Conservation (phyloP, 2,797 vertebrate genomes). For the Gambelia wislizenii region DNA sequence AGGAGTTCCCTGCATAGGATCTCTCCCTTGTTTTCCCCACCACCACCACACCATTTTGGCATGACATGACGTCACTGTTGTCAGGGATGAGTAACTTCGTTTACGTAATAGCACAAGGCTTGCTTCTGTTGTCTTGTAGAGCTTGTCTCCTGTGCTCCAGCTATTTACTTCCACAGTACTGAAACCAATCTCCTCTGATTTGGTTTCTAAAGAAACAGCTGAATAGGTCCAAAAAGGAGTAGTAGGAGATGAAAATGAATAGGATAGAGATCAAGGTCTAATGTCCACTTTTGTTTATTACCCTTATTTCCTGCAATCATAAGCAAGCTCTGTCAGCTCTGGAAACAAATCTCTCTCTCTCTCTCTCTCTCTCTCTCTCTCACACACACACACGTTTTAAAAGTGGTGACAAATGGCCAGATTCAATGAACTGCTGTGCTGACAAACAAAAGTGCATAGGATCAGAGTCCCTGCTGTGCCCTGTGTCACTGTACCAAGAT, state of each 20-base stretch:
- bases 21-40: background rate
- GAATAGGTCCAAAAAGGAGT: background rate
- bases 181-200: background rate
- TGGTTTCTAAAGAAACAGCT: conserved; percentile 1
- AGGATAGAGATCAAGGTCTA: background rate
- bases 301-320: background rate
- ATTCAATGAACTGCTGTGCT: conserved; percentile 5
- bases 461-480: background rate
- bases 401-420: background rate
- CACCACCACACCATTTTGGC: conserved; percentile 5
- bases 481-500: background rate
- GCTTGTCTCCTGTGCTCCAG: conserved; percentile 48
- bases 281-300: background rate
- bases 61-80: conserved; percentile 71
- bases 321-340: background rate
- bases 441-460: conserved; percentile 9
- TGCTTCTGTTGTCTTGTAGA: conserved; percentile 41
- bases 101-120: conserved; percentile 50
- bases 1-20: background rate
- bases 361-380: too few relatives aligned
- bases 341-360: background rate
- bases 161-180: conserved; percentile 28
- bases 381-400: background rate
- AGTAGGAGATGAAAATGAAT: background rate
- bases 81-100: conserved; percentile 79